These are phyloP conservation scores for Phthorimaea operculella DNA, from an alignment of 1,140 invertebrate genomes.

Conservation along the genomic window DNA sequence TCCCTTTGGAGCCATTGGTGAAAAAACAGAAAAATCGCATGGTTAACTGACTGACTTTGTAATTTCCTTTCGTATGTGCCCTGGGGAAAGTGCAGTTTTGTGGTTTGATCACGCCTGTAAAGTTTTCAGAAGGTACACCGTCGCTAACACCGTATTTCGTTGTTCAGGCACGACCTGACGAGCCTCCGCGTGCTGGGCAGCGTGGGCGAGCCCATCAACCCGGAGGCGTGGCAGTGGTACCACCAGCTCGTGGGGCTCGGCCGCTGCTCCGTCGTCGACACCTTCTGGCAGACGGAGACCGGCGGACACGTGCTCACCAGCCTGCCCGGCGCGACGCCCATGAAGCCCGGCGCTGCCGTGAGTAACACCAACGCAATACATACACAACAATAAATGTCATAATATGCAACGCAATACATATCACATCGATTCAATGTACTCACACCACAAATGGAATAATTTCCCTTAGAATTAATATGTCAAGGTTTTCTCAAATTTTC, in stretches of 20 bases:
- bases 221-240: conserved; percentile 98
- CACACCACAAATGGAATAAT: no score
- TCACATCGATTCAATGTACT: no score
- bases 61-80: no score
- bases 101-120: no score
- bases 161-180: conserved; percentile 69
- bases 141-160: no score
- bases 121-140: no score
- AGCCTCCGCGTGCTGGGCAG: conserved; percentile 88
- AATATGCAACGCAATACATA: neutral
- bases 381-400: neutral
- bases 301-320: conserved; percentile 95
- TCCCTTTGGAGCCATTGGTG: no score
- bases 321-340: conserved; percentile 92
- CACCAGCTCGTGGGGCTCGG: conserved; percentile 86
- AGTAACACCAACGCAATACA: conserved; percentile 43
- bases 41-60: no score
- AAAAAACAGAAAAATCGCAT: no score
- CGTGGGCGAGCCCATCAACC: conserved; percentile 98
- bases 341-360: conserved; percentile 97
- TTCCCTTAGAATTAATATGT: no score
- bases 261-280: conserved; percentile 93
- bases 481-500: no score
- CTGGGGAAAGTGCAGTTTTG: no score
- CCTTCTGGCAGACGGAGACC: conserved; percentile 99